Evolutionary conservation across 2,888 invertebrate species (phyloP).

Genomic region (Drosophila aldrichi): DNA sequence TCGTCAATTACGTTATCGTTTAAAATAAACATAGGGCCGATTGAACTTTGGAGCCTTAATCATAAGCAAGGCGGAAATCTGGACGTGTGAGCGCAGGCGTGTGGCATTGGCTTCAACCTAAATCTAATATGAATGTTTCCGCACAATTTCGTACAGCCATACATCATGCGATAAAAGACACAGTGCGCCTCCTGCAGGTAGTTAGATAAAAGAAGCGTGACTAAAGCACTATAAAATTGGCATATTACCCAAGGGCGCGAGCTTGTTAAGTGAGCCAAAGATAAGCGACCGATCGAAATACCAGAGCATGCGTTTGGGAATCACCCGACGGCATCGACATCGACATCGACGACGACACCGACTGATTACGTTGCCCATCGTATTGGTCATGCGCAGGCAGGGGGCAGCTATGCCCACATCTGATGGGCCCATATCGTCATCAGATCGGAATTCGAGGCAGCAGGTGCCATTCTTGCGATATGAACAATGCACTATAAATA

Average conservation of each 20-base stretch:
- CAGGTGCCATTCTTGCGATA: slow-evolving; percentile 37
- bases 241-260: slow-evolving; percentile 57
- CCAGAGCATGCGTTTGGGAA: slow-evolving; percentile 50
- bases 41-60: slow-evolving; percentile 72
- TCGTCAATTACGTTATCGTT: slow-evolving; percentile 52
- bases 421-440: slow-evolving; percentile 49
- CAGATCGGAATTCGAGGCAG: slow-evolving; percentile 59
- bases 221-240: slow-evolving; percentile 60
- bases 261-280: slow-evolving; percentile 40
- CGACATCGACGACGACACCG: neutral
- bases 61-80: slow-evolving; percentile 41
- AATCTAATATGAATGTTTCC: slow-evolving; percentile 1
- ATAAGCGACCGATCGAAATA: slow-evolving; percentile 42
- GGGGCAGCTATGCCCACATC: slow-evolving; percentile 8
- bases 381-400: slow-evolving; percentile 5
- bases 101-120: slow-evolving; percentile 16
- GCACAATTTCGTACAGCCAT: neutral
- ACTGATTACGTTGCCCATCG: slow-evolving; percentile 37
- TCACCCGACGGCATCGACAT: slow-evolving; percentile 26
- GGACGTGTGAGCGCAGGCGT: slow-evolving; percentile 26
- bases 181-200: slow-evolving; percentile 2
- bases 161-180: slow-evolving; percentile 13
- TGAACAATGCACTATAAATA: slow-evolving; percentile 55
- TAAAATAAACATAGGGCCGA: slow-evolving; percentile 53
- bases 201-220: slow-evolving; percentile 57